phyloP scores from a whole-genome alignment of 2,888 invertebrate species.

The Rutpela maculata region DNA sequence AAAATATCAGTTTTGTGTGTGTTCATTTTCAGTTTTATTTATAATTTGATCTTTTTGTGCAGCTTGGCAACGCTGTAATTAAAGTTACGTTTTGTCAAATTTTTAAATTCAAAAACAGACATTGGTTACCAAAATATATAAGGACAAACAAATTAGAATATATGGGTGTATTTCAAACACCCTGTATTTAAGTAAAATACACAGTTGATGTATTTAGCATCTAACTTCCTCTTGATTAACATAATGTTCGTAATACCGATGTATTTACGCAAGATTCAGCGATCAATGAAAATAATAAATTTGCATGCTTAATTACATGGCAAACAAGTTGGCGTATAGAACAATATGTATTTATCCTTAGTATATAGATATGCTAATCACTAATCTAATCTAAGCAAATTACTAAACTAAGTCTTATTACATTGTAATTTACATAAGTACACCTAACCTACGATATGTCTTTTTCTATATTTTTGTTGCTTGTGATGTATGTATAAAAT shows the following conservation, averaged over 20 bases:
- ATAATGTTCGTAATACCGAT: not conserved
- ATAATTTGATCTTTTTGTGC: no score
- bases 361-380: not conserved
- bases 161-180: no score
- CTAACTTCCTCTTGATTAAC: no score
- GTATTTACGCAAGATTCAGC: not conserved
- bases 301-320: not conserved
- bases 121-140: no score
- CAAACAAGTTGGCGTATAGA: not conserved
- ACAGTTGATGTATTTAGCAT: no score
- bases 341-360: not conserved
- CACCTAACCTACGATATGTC: not conserved
- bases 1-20: no score
- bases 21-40: no score
- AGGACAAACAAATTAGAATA: no score
- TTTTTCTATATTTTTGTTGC: conserved; percentile 9
- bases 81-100: no score
- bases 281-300: not conserved
- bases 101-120: no score
- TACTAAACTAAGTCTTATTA: not conserved
- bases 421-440: not conserved
- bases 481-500: not conserved
- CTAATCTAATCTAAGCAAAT: not conserved
- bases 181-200: no score
- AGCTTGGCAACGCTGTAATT: no score